Percentiles rank a stretch among this genome's conserved stretches.
Evolutionary conservation across 2,888 invertebrate genomes (phyloP).

Genomic region (Belgica antarctica): DNA sequence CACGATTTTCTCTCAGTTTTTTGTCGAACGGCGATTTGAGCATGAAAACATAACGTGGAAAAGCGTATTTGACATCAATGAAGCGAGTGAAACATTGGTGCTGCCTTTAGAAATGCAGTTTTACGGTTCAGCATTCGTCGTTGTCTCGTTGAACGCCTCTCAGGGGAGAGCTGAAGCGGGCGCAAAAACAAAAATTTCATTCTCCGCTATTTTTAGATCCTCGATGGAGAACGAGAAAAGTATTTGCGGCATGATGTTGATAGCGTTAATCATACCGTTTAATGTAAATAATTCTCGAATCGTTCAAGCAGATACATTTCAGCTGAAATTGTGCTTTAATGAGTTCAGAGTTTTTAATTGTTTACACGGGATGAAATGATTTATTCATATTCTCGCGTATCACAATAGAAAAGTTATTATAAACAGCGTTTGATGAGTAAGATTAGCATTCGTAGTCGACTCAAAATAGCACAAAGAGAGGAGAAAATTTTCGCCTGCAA

Average conservation of each 20-base stretch:
- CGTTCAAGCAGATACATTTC: slow-evolving; percentile 22
- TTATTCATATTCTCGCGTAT: slow-evolving; percentile 19
- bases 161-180: too few relatives aligned
- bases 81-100: too few relatives aligned
- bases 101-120: too few relatives aligned
- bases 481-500: too few relatives aligned
- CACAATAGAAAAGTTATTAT: slow-evolving; percentile 27
- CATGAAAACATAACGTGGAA: slow-evolving; percentile 9
- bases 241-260: neutral
- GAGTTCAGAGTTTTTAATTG: neutral
- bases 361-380: slow-evolving; percentile 5
- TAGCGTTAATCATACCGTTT: slow-evolving; percentile 8
- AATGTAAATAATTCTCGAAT: neutral
- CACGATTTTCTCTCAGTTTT: neutral
- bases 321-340: neutral
- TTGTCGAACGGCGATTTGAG: slow-evolving; percentile 7
- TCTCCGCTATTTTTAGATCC: too few relatives aligned
- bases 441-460: slow-evolving; percentile 5
- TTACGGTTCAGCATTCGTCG: too few relatives aligned
- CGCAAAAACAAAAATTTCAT: too few relatives aligned
- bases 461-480: neutral
- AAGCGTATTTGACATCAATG: too few relatives aligned
- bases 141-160: too few relatives aligned
- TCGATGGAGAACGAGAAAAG: too few relatives aligned
- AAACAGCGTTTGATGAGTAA: neutral